Evolutionary conservation across 2,888 invertebrate genomes (phyloP), one percentile per base, ranked within the genome.

Genomic region (Pasiphila rectangulata): DNA sequence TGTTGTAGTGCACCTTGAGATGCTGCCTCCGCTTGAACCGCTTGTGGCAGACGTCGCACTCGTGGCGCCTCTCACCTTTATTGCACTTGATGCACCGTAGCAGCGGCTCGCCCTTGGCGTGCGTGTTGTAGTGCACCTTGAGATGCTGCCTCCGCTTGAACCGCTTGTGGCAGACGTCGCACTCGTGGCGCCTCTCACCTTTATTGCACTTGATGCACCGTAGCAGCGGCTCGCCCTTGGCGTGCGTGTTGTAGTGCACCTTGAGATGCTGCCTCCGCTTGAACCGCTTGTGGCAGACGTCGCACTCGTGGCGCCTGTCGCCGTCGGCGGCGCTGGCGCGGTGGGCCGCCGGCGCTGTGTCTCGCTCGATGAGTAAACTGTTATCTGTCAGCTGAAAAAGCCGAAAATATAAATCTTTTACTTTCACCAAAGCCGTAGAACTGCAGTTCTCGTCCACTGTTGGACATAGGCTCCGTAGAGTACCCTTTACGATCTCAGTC

Each of bases 71-170:
- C n/a, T n/a, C n/a, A 85, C 85, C 83, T 71, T 76, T 76, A 24
- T 73, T 75, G 30, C 86, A 87, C 5, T 67, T 40, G 1, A 79
- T 72, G 53, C 87, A 86, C 80, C 84, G 79, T 20, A 83, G 65
- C 9, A 64, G 65, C n/a, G 73, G 59, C 34, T 64, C 61, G 19
- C 61, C 55, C 47, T 70, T 72, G 3, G 59, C 51, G 48, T 87
- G 87, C 0, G 82, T 75, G 32, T 82, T 80, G 46, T 72, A 69
- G 56, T 88, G 88, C 2, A 79, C 80, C 24, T 80, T 79, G 1
- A 88, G 72, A 40, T 88, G 87, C 53, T 87, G 85, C 54, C 75
- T 75, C 45, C 88, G 60, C 64, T 87, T 87, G 69, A 88, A 88
- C 54, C 74, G 69, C 24, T 83, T 76, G 29, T 71, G 72, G 54